Percentiles rank a stretch among this genome's conserved stretches.
These are phyloP conservation scores for Manacus vitellinus DNA, from an alignment of 2,113 vertebrate species.

Conservation along the genomic window DNA sequence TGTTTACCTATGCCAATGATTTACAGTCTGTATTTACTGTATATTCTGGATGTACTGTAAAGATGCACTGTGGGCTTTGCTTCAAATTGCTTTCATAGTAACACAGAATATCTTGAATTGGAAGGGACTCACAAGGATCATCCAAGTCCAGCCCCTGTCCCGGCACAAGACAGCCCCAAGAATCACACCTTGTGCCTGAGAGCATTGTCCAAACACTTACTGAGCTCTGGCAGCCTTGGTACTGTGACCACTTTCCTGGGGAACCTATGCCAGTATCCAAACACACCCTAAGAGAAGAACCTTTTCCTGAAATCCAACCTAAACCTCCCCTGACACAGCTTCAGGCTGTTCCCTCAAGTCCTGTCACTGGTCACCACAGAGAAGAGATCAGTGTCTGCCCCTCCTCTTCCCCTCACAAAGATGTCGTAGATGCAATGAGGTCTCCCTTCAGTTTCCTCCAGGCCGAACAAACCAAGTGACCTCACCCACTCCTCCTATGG, in stretches of 20 bases:
- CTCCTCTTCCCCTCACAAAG: fast-evolving
- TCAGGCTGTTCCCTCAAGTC: background rate
- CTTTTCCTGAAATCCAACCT: background rate
- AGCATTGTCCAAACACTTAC: background rate
- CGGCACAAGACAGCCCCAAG: background rate
- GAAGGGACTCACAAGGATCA: background rate
- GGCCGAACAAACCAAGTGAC: background rate
- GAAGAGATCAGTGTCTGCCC: background rate
- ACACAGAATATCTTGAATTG: background rate
- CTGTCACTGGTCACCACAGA: background rate
- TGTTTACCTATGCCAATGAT: background rate
- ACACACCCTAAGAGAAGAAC: background rate
- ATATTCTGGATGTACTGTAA: background rate
- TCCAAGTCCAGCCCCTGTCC: background rate
- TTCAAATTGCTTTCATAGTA: background rate
- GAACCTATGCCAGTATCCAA: background rate
- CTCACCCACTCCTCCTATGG: fast-evolving
- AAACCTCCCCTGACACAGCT: background rate
- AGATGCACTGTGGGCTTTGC: background rate
- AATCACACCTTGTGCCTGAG: background rate
- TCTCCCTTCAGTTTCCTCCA: background rate
- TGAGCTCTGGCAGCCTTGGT: background rate
- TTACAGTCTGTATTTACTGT: background rate
- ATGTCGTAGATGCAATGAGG: background rate
- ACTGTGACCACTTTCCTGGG: background rate